phyloP scores from a whole-genome alignment of 2,888 invertebrate species.

The Eudasyphora cyanicolor region DNA sequence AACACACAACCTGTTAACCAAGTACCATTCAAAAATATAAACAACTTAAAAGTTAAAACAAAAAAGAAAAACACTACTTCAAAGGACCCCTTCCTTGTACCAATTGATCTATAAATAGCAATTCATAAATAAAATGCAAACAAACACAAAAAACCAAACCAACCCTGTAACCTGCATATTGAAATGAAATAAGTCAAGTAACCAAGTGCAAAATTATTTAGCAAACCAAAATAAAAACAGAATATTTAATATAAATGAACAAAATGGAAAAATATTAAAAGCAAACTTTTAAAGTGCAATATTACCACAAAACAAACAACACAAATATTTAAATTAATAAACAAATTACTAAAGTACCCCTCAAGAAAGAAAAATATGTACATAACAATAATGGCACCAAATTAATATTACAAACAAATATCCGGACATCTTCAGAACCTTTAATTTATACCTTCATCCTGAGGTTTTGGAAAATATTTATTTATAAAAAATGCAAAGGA shows the following conservation, averaged over 20 bases:
- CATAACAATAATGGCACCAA: constrained; percentile 1
- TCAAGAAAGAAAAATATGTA: not conserved
- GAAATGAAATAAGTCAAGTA: constrained; percentile 35
- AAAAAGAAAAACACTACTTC: constrained; percentile 14
- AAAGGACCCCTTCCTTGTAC: constrained; percentile 50
- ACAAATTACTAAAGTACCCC: not conserved
- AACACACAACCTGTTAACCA: constrained; percentile 10
- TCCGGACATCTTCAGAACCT: no score
- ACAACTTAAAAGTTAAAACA: not conserved
- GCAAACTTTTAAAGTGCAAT: constrained; percentile 23
- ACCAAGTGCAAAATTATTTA: constrained; percentile 43
- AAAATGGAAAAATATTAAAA: constrained; percentile 5
- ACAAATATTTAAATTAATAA: not conserved
- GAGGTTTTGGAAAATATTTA: no score
- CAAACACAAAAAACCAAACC: constrained; percentile 18
- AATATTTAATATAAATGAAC: constrained; percentile 15
- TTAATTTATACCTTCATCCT: no score
- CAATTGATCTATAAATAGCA: constrained; percentile 29
- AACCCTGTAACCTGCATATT: constrained; percentile 43
- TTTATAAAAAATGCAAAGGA: no score
- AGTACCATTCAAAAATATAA: constrained; percentile 30
- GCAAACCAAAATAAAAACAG: constrained; percentile 9
- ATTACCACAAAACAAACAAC: constrained; percentile 1
- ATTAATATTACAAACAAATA: no score
- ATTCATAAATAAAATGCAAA: not conserved